These are phyloP conservation scores for Cyprinella venusta DNA, from an alignment of 2,797 vertebrate genomes.

Conservation along the genomic window DNA sequence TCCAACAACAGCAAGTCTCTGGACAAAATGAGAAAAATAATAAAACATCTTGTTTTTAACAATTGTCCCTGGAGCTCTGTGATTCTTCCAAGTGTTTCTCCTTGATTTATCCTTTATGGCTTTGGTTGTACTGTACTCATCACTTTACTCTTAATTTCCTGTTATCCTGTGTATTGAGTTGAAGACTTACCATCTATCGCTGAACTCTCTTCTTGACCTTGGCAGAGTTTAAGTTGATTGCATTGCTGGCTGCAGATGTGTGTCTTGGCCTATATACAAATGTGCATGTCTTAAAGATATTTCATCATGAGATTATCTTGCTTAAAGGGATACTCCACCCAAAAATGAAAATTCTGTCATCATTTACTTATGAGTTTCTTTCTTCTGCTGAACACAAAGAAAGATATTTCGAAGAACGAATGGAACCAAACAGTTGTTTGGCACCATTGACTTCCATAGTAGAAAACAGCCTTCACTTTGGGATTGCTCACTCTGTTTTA, in stretches of 20 bases:
- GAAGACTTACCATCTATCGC: slow-evolving; percentile 22
- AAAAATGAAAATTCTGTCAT: too few relatives aligned
- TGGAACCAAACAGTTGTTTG: too few relatives aligned
- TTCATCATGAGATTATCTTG: neutral
- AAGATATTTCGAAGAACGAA: too few relatives aligned
- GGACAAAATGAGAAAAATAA: neutral
- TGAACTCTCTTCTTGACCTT: slow-evolving; percentile 33
- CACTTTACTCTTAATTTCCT: slow-evolving; percentile 20
- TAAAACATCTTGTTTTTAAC: neutral
- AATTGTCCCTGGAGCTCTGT: slow-evolving; percentile 1
- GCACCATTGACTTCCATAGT: too few relatives aligned
- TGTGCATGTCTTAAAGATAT: slow-evolving; percentile 11
- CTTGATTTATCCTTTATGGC: slow-evolving; percentile 25
- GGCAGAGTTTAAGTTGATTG: slow-evolving; percentile 23
- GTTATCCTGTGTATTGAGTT: slow-evolving; percentile 7
- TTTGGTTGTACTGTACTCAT: slow-evolving; percentile 10
- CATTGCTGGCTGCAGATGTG: slow-evolving; percentile 36
- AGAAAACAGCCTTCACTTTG: too few relatives aligned
- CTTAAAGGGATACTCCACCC: too few relatives aligned
- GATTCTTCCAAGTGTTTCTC: neutral
- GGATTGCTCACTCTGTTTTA: neutral
- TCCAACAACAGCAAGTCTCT: neutral
- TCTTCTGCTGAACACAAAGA: too few relatives aligned
- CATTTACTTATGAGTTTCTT: too few relatives aligned
- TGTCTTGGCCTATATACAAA: slow-evolving; percentile 40